Base-by-base conservation (phyloP, 2,888 invertebrate genomes). In the Sesia apiformis region DNA sequence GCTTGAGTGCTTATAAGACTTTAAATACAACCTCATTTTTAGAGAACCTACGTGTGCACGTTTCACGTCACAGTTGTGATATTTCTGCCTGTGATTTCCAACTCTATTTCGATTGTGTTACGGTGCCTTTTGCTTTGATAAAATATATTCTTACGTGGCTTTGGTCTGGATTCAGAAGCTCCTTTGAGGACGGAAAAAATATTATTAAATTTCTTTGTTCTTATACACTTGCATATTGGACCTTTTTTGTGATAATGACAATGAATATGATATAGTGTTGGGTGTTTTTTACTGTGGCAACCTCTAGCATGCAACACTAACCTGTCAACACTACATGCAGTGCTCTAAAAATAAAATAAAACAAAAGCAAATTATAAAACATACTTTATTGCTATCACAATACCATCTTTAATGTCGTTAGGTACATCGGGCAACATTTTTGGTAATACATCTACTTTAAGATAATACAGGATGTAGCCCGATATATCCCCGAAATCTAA, bases 361-460 rank as follows among this genome's bases (percentile, higher is more conserved):
- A 83, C 70, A 62, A 68, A 67, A 68, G 57, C 55, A 78, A 79
- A 74, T 70, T 70, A 74, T 82, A 80, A 76, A 81, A 76, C 76
- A 77, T 78, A 79, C 78, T 84, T 87, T 87, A 84, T 86, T 86
- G 74, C 74, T 79, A 83, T 79, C 74, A 84, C 78, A 82, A 73
- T 74, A 78, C 72, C 66, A 71, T 46, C 8, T 50, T 61, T 57
- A 62, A 56, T 67, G 67, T 70, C 67, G 66, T 67, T 76, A 66
- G 74, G 74, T 78, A 76, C 71, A 75, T 67, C 67, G 63, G 64
- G 7, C 46, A 46, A 46, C 46, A 46, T 6, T 46, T 46, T 7
- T 46, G 46, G 46, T 46, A 23, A 46, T 23, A 23, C 23, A 23
- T 23, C 23, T 23, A 23, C 2, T 23, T 23, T 23, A 23, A 23